A percentile compares a stretch with the other conserved stretches of the same genome.
These are phyloP conservation scores for Thelaira solivaga DNA, from an alignment of 2,888 invertebrate species.

Conservation along the genomic window DNA sequence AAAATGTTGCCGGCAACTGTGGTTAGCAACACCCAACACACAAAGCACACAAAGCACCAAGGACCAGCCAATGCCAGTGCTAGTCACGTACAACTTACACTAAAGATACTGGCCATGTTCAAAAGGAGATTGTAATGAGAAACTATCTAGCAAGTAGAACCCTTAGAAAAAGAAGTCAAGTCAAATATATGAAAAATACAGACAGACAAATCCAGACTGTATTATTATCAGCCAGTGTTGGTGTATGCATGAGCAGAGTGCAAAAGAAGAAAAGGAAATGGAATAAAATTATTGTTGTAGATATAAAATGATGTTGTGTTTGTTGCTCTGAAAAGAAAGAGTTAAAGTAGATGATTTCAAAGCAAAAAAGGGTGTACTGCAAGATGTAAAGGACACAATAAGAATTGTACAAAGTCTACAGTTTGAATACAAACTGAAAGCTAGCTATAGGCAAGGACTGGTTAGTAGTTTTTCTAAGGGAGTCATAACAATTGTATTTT, in stretches of 20 bases:
- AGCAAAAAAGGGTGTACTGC: constrained; percentile 28
- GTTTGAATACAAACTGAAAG: too few species aligned
- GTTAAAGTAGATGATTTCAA: background rate
- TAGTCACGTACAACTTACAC: background rate
- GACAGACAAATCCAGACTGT: background rate
- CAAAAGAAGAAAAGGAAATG: constrained; percentile 35
- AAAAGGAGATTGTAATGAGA: constrained; percentile 35
- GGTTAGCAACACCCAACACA: constrained; percentile 68
- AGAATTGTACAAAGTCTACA: constrained; percentile 49
- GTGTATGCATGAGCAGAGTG: constrained; percentile 1
- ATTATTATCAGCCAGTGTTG: background rate
- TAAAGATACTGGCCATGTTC: constrained; percentile 42
- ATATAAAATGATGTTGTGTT: constrained; percentile 9
- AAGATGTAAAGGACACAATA: constrained; percentile 55
- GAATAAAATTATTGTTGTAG: constrained; percentile 34
- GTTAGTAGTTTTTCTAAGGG: background rate
- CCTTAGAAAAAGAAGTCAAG: constrained; percentile 56
- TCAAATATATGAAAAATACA: constrained; percentile 28
- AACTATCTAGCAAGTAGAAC: constrained; percentile 49
- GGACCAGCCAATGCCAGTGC: constrained; percentile 24
- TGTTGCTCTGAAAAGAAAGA: background rate
- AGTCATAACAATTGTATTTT: constrained; percentile 50
- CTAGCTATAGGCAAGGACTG: too few species aligned
- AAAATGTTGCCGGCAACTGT: constrained; percentile 56
- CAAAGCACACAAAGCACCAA: constrained; percentile 36